Conservation (phyloP, 2,113 vertebrate species). For the Trogon surrucura region DNA sequence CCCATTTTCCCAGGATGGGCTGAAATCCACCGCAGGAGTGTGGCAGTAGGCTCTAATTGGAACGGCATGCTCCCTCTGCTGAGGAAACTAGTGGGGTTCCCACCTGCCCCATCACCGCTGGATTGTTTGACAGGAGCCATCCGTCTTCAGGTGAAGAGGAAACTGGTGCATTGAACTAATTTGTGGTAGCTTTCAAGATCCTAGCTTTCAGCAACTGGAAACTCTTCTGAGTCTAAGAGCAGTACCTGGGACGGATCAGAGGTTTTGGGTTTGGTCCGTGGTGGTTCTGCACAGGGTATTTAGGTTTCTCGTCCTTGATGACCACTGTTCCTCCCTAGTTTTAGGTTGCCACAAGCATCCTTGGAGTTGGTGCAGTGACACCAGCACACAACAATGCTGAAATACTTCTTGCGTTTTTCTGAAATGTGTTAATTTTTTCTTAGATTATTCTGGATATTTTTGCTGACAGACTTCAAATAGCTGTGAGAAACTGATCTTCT, state of each 20-base stretch:
- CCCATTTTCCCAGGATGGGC: conserved; percentile 10
- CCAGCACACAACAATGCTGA: not conserved
- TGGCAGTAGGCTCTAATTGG: not conserved
- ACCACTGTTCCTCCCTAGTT: not conserved
- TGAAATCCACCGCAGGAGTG: not conserved
- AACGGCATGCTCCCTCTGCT: not conserved
- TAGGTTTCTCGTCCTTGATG: not conserved
- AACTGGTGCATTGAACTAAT: not conserved
- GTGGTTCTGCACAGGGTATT: not conserved
- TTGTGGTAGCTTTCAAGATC: not conserved
- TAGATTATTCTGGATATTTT: not conserved
- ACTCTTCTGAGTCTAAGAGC: not conserved
- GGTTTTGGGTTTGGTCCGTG: fast-evolving
- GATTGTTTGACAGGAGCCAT: conserved; percentile 19
- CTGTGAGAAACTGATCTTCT: not conserved
- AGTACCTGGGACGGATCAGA: not conserved
- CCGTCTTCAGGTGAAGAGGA: conserved; percentile 21
- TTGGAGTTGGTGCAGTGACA: not conserved
- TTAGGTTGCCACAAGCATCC: not conserved
- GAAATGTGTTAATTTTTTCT: not conserved
- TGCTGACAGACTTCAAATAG: not conserved
- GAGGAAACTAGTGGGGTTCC: conserved; percentile 1
- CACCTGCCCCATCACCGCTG: not conserved
- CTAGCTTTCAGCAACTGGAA: not conserved
- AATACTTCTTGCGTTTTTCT: not conserved